These are phyloP conservation scores for Drosophila navojoa DNA, from an alignment of 1,140 invertebrate species.

Conservation along the genomic window DNA sequence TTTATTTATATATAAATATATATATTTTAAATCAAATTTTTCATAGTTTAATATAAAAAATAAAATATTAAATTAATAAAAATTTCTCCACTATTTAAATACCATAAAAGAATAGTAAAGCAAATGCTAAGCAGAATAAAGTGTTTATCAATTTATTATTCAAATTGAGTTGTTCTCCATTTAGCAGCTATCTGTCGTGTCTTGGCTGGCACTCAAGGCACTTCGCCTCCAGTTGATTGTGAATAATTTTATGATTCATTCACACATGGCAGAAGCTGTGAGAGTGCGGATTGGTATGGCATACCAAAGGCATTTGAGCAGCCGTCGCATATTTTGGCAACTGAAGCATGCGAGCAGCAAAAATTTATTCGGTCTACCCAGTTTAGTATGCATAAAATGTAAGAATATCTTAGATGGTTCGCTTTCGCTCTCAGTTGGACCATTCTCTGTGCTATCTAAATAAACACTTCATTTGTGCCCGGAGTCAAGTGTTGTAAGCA, in stretches of 20 bases:
- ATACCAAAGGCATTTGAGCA: neutral
- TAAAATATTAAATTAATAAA: too few relatives aligned
- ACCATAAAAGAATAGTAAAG: too few relatives aligned
- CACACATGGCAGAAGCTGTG: conserved; percentile 18
- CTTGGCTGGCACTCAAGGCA: neutral
- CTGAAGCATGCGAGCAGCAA: neutral
- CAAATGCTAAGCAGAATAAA: too few relatives aligned
- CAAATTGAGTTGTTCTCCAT: conserved; percentile 27
- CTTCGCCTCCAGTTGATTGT: conserved; percentile 22
- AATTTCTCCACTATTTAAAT: too few relatives aligned
- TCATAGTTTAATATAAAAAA: too few relatives aligned
- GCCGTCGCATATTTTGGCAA: neutral
- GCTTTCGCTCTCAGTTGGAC: neutral
- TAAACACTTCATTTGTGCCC: conserved; percentile 54
- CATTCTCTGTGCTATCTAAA: conserved; percentile 21
- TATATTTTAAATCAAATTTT: too few relatives aligned
- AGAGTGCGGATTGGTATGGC: neutral
- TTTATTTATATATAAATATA: too few relatives aligned
- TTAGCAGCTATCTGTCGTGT: conserved; percentile 11
- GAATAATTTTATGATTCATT: conserved; percentile 33
- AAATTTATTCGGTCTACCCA: conserved; percentile 22
- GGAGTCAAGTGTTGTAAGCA: conserved; percentile 31
- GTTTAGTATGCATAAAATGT: conserved; percentile 39
- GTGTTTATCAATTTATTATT: conserved; percentile 18
- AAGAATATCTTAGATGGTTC: conserved; percentile 37